A percentile compares a stretch with the other conserved stretches of the same genome.
Conservation (phyloP, 2,888 invertebrate genomes). For the Agrochola macilenta region DNA sequence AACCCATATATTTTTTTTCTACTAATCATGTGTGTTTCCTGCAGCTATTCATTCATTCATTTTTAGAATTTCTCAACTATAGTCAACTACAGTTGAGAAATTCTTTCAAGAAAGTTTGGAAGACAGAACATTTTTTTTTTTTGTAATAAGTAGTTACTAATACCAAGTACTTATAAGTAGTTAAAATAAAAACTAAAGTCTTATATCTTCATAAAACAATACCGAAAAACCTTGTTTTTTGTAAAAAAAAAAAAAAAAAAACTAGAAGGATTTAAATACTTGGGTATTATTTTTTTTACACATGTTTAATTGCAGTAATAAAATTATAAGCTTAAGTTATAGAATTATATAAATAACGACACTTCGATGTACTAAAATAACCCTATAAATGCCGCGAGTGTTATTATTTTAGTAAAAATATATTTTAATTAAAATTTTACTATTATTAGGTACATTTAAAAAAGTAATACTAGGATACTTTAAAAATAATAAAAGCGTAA, state of each 20-base stretch:
- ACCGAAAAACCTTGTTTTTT: background rate
- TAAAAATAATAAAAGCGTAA: constrained; percentile 17
- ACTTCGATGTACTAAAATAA: constrained; percentile 5
- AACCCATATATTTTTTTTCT: background rate
- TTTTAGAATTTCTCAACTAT: no score
- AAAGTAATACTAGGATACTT: background rate
- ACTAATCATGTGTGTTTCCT: background rate
- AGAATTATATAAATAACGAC: background rate
- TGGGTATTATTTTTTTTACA: constrained; percentile 3
- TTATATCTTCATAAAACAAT: no score
- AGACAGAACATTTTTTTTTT: no score
- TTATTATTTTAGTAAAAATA: constrained; percentile 9
- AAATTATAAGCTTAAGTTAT: background rate
- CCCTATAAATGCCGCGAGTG: background rate
- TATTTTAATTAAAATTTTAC: background rate
- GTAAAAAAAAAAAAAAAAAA: background rate
- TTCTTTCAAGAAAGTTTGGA: no score
- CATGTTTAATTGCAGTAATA: background rate
- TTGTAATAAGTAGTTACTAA: background rate
- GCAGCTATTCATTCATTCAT: no score
- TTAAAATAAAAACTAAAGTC: background rate
- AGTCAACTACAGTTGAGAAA: no score
- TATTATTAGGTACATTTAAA: background rate
- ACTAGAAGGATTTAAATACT: background rate
- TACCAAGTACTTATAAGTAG: no score